Percentiles rank a stretch among this genome's conserved stretches.
phyloP scores from a whole-genome alignment of 2,888 invertebrate species.

The Volucella zonaria region DNA sequence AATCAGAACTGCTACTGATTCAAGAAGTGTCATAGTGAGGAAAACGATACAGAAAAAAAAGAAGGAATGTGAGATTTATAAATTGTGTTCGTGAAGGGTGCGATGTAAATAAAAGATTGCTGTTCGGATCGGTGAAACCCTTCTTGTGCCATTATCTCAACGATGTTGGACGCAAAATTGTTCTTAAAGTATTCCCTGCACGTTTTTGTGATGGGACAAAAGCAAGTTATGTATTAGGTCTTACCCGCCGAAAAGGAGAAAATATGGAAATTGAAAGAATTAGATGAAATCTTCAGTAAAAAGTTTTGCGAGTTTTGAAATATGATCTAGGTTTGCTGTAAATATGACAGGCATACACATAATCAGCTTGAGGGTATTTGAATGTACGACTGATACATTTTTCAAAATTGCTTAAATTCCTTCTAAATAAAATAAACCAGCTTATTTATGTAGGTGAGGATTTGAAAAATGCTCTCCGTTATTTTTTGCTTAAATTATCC shows the following conservation, averaged over 20 bases:
- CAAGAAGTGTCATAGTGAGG: conserved; percentile 43
- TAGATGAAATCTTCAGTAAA: not conserved
- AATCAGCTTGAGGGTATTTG: conserved; percentile 14
- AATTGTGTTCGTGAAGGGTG: conserved; percentile 45
- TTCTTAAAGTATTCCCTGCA: conserved; percentile 40
- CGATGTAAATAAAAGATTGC: conserved; percentile 65
- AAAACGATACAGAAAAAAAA: not conserved
- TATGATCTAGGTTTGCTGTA: conserved; percentile 21
- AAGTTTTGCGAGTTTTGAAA: not conserved
- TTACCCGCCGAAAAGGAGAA: conserved; percentile 19
- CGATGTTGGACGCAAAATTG: conserved; percentile 44
- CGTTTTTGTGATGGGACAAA: conserved; percentile 22
- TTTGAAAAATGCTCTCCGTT: too few species aligned
- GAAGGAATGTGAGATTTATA: conserved; percentile 38
- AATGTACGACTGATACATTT: too few species aligned
- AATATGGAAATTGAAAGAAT: conserved; percentile 26
- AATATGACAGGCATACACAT: not conserved
- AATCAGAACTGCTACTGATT: conserved; percentile 60
- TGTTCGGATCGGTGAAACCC: conserved; percentile 34
- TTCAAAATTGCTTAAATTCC: too few species aligned
- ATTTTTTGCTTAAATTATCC: too few species aligned
- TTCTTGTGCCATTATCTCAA: conserved; percentile 38
- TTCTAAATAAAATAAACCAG: too few species aligned
- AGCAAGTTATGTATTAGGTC: conserved; percentile 25
- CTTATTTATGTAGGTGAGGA: too few species aligned